Conservation (phyloP, 2,888 invertebrate species). For the Ganaspis brasiliensis region DNA sequence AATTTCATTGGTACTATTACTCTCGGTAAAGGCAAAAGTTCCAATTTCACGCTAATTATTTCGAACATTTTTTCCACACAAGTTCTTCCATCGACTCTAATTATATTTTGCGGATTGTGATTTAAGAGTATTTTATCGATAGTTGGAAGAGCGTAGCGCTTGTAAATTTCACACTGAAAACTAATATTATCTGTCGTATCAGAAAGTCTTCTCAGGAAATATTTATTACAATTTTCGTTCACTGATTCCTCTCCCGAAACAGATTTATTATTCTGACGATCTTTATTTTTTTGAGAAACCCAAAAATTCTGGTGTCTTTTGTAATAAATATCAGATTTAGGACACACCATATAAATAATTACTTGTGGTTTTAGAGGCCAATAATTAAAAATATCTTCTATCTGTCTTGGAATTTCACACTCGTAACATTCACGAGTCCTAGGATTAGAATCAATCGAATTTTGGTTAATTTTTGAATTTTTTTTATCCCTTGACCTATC, state of each 20-base stretch:
- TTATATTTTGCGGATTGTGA: slow-evolving; percentile 82
- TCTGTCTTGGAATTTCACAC: slow-evolving; percentile 58
- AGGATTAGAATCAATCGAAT: slow-evolving; percentile 1
- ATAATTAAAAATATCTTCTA: slow-evolving; percentile 68
- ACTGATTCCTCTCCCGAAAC: no score
- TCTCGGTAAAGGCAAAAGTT: slow-evolving; percentile 74
- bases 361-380: slow-evolving; percentile 81
- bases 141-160: slow-evolving; percentile 78
- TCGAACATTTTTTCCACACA: slow-evolving; percentile 81
- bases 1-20: slow-evolving; percentile 76
- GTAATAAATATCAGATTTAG: slow-evolving; percentile 81
- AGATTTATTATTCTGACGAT: no score
- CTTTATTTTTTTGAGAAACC: slow-evolving; percentile 65
- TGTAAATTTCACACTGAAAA: slow-evolving; percentile 82
- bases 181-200: no score
- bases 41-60: slow-evolving; percentile 80
- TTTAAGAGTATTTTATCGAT: slow-evolving; percentile 82
- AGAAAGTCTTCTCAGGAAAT: no score
- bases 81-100: slow-evolving; percentile 84
- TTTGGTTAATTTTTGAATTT: background rate
- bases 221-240: no score
- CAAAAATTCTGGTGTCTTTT: slow-evolving; percentile 77
- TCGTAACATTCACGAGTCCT: slow-evolving; percentile 45
- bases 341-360: slow-evolving; percentile 83
- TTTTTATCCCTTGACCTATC: no score